Evolutionary conservation across 2,797 vertebrate genomes (phyloP).

Genomic region (Carcharodon carcharias): DNA sequence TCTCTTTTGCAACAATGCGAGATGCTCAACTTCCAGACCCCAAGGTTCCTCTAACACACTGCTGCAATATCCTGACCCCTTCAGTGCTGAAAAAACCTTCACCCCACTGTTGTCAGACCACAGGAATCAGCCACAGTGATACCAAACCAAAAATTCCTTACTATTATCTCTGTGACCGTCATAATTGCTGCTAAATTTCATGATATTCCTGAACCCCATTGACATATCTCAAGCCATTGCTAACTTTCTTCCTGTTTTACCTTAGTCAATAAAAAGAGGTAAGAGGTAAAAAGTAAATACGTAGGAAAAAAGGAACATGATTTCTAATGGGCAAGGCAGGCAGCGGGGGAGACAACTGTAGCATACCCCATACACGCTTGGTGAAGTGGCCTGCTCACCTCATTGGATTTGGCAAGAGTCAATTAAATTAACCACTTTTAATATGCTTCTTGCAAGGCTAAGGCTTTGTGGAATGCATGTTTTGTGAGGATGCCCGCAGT

Average conservation of each 20-base stretch:
- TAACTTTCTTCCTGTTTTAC: not conserved
- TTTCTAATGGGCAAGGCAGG: not conserved
- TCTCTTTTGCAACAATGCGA: not conserved
- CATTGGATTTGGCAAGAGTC: not conserved
- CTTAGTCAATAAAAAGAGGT: not conserved
- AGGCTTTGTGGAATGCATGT: not conserved
- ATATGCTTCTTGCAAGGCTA: not conserved
- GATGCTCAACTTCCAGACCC: not conserved
- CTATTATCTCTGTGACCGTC: not conserved
- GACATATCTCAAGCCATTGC: not conserved
- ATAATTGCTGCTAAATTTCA: not conserved
- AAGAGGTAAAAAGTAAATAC: not conserved
- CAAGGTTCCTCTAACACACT: not conserved
- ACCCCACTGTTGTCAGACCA: not conserved
- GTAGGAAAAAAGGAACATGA: not conserved
- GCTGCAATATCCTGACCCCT: not conserved
- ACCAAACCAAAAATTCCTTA: not conserved
- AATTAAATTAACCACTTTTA: not conserved
- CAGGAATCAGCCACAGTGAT: not conserved
- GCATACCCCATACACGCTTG: not conserved
- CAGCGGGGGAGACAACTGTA: not conserved
- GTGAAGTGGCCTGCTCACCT: not conserved
- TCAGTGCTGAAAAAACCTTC: not conserved
- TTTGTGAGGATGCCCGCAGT: not conserved
- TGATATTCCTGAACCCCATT: not conserved